Evolutionary conservation across 1,140 invertebrate species (phyloP).

Genomic region (silkworm (Bombyx mori)): ASM3026992v2 NC_085117.1:9058501-9059000

Average conservation of each 20-base stretch:
- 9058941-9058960: too few species aligned
- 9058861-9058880: slow-evolving; percentile 74
- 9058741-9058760: slow-evolving; percentile 65
- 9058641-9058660: slow-evolving; percentile 73
- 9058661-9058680: slow-evolving; percentile 70
- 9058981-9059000: too few species aligned
- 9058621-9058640: not conserved
- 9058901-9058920: not conserved
- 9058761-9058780: slow-evolving; percentile 70
- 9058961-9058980: too few species aligned
- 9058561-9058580: too few species aligned
- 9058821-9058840: slow-evolving; percentile 67
- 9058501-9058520: too few species aligned
- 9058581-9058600: too few species aligned
- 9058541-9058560: too few species aligned
- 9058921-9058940: too few species aligned
- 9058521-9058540: too few species aligned
- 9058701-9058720: slow-evolving; percentile 74
- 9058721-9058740: slow-evolving; percentile 62
- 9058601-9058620: not conserved
- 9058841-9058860: slow-evolving; percentile 68
- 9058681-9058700: slow-evolving; percentile 54
- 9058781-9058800: slow-evolving; percentile 69
- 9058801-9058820: slow-evolving; percentile 67
- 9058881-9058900: slow-evolving; percentile 53